Conservation (phyloP, 1,140 invertebrate species). For the Pteromalus puparum region DNA sequence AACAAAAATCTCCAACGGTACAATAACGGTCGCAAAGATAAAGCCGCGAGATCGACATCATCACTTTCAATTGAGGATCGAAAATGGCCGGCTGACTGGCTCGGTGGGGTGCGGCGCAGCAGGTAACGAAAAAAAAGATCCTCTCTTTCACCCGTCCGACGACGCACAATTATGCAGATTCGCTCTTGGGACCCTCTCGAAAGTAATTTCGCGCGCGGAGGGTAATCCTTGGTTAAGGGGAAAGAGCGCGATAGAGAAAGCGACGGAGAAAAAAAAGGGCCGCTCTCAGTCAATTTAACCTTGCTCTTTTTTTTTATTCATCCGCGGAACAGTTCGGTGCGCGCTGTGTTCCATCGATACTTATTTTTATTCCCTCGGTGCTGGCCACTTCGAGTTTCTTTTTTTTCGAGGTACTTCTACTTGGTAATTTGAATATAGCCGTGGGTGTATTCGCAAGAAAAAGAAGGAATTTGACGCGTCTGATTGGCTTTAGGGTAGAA, state of each 20-base stretch:
- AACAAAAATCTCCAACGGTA: no score
- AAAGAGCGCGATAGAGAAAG: neutral
- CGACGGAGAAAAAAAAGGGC: neutral
- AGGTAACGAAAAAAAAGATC: neutral
- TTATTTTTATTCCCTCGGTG: neutral
- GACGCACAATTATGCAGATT: constrained; percentile 30
- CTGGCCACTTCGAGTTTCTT: no score
- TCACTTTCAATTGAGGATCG: constrained; percentile 16
- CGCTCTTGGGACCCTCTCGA: constrained; percentile 6
- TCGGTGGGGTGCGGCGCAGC: neutral
- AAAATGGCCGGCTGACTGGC: neutral
- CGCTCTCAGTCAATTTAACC: neutral
- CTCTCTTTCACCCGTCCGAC: neutral
- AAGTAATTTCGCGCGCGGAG: constrained; percentile 28
- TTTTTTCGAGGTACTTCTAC: no score
- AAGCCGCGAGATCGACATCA: neutral
- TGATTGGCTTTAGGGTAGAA: neutral
- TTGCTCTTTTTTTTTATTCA: neutral
- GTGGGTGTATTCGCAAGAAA: no score
- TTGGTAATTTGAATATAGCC: no score
- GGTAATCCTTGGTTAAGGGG: neutral
- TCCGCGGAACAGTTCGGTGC: neutral
- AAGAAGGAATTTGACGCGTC: neutral
- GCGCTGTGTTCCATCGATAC: constrained; percentile 6
- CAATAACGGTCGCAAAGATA: neutral